A percentile compares a stretch with the other conserved stretches of the same genome.
Conservation (phyloP, 2,797 vertebrate genomes). For the Jordanella pulchra region DNA sequence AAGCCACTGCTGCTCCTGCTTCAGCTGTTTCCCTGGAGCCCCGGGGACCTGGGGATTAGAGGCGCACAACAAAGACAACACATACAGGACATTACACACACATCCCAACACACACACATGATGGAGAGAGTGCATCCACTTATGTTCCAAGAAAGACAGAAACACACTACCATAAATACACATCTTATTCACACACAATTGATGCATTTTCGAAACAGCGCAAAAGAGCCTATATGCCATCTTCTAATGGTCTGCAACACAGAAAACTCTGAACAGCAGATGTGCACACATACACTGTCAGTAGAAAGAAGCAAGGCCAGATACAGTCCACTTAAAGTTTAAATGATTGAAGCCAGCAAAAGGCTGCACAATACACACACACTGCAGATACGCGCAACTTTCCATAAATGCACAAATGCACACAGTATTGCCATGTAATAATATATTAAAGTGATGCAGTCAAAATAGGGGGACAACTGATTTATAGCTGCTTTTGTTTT, state of each 20-base stretch:
- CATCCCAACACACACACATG: conserved; percentile 5
- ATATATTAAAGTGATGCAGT: conserved; percentile 3
- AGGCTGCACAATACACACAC: conserved; percentile 22
- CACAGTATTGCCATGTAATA: background rate
- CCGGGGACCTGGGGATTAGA: conserved; percentile 84
- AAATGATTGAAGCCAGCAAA: conserved; percentile 27
- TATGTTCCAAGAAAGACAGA: conserved; percentile 43
- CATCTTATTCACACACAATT: conserved; percentile 19
- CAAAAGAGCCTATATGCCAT: conserved; percentile 17
- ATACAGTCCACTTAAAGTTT: conserved; percentile 33
- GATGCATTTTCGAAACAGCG: conserved; percentile 23
- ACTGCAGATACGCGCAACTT: conserved; percentile 5
- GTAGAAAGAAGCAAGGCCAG: conserved; percentile 18
- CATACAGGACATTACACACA: conserved; percentile 51
- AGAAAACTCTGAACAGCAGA: conserved; percentile 14
- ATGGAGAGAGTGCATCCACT: conserved; percentile 35
- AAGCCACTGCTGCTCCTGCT: conserved; percentile 87
- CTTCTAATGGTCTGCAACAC: conserved; percentile 25
- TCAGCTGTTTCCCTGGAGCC: conserved; percentile 93
- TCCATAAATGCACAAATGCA: background rate
- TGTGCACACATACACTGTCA: background rate
- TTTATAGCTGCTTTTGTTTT: background rate
- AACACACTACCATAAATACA: conserved; percentile 29
- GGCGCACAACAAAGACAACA: conserved; percentile 75
- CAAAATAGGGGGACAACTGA: background rate